phyloP scores from a whole-genome alignment of 2,888 invertebrate genomes.

The Apamea crenata region DNA sequence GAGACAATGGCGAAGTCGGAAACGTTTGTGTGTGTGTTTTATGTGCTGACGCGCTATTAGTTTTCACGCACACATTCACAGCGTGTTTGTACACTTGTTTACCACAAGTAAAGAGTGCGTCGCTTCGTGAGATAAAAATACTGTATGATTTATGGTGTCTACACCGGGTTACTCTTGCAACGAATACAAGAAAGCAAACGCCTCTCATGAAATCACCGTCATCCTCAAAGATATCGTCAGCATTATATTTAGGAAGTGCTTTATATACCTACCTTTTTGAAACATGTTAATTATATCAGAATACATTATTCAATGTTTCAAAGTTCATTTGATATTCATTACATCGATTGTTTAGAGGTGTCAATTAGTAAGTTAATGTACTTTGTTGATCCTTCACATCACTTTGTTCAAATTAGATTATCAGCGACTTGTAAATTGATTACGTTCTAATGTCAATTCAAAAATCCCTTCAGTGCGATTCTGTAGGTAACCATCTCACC shows the following conservation, averaged over 20 bases:
- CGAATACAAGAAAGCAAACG: background rate
- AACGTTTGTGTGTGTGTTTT: no score
- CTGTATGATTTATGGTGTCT: background rate
- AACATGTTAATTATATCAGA: constrained; percentile 27
- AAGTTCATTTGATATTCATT: constrained; percentile 9
- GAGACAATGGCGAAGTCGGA: no score
- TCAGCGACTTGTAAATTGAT: constrained; percentile 21
- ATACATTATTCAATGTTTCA: constrained; percentile 11
- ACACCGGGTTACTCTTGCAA: background rate
- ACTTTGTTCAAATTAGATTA: constrained; percentile 17
- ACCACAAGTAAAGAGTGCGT: no score
- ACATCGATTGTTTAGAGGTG: constrained; percentile 10
- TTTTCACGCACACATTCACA: no score
- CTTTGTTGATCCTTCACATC: background rate
- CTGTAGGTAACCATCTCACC: no score
- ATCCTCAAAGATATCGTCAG: background rate
- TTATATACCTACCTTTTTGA: background rate
- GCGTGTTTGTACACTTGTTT: no score
- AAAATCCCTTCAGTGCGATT: no score
- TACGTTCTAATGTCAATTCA: constrained; percentile 9
- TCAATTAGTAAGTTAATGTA: constrained; percentile 20
- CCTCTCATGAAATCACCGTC: background rate
- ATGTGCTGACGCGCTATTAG: no score
- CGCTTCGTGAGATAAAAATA: no score
- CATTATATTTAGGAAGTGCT: constrained; percentile 6